Evolutionary conservation across 2,888 invertebrate genomes (phyloP), one percentile per base, ranked within the genome.

Genomic region (Plagodis pulveraria): DNA sequence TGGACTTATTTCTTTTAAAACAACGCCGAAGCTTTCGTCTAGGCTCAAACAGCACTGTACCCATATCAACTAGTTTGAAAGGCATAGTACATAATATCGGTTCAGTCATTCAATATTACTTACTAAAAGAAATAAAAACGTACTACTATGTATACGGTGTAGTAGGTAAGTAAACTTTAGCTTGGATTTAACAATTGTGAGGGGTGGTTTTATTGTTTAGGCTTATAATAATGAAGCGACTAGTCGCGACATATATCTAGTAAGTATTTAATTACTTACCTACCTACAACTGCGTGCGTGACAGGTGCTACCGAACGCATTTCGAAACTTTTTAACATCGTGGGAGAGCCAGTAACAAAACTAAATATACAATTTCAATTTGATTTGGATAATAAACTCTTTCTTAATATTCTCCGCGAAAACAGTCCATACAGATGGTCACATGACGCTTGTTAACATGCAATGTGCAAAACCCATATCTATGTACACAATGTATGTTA

Each of bases 381-480:
- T 55, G 56, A 75, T 63, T 36, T 54, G 5, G 10, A 40, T 76
- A 80, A 83, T 74, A 71, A 77, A 80, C 69, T 67, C 67, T 73
- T 67, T 73, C 71, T 71, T 71, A 71, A 61, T 70, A 74, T 67
- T 73, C 69, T 68, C 66, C 69, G 72, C 67, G 71, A 73, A 75
- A 44, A 58, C 54, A 75, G 64, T 76, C 72, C 70, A 74, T 72
- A 69, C 73, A 71, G 67, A 70, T 73, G 73, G 73, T 72, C 71
- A 76, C 72, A 66, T 79, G 74, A 81, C 80, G 76, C 83, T 77
- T 76, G 78, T 74, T 74, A 83, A 85, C 83, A 84, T 85, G 80
- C 80, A 83, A 77, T 83, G 83, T 88, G 89, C 84, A 86, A 88
- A 87, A 81, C 76, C 81, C 84, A 65, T 62, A 83, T 77, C 79